These are phyloP conservation scores for Azorinus chamasolen DNA, from an alignment of 2,888 invertebrate genomes.

Conservation along the genomic window DNA sequence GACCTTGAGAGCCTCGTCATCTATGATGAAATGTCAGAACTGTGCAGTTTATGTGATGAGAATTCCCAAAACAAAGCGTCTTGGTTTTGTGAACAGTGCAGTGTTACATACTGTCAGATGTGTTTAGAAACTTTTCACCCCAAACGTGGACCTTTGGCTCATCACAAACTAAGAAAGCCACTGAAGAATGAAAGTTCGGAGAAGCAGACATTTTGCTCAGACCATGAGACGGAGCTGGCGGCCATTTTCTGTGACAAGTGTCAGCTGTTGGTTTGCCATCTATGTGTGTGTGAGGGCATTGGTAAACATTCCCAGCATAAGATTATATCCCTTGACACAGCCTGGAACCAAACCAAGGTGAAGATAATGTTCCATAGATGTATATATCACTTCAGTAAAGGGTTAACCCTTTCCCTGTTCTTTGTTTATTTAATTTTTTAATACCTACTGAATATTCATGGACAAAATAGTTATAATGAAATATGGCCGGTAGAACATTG, in stretches of 20 bases:
- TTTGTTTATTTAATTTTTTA: no score
- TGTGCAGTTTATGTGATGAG: constrained; percentile 81
- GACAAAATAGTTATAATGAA: no score
- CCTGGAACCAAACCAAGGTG: constrained; percentile 79
- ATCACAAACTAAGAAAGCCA: constrained; percentile 73
- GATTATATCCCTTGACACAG: constrained; percentile 81
- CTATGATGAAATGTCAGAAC: constrained; percentile 50
- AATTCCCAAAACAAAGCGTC: constrained; percentile 70
- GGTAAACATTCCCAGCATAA: constrained; percentile 83
- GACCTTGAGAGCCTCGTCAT: constrained; percentile 43
- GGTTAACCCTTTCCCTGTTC: no score
- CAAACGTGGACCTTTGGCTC: constrained; percentile 75
- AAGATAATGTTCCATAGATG: constrained; percentile 20
- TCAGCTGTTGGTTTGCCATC: constrained; percentile 79
- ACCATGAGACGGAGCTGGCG: constrained; percentile 77
- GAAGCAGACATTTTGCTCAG: constrained; percentile 74
- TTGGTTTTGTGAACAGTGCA: constrained; percentile 83
- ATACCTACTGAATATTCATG: no score
- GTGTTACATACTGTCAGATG: constrained; percentile 80
- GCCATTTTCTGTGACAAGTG: constrained; percentile 83
- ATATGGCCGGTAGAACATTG: no score
- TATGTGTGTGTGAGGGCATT: constrained; percentile 84
- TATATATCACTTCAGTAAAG: no score
- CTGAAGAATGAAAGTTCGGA: constrained; percentile 56
- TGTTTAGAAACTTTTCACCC: constrained; percentile 82